Evolutionary conservation across 2,888 invertebrate species (phyloP), one percentile per base, ranked within the genome.

Genomic region (Dryocosmus kuriphilus): DNA sequence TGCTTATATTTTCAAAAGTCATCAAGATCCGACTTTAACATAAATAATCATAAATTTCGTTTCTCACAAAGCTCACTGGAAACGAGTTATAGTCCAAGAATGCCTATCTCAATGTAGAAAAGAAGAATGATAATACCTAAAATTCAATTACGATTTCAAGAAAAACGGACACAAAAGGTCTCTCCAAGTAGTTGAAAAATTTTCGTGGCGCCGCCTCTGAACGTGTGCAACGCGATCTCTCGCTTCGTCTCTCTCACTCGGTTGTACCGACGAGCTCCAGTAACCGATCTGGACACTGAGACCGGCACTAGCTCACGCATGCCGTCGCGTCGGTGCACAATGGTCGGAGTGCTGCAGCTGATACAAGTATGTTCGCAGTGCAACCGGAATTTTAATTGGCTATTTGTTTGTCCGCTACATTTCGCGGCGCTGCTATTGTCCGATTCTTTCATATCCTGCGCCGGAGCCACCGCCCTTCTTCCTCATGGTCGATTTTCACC

Each of bases 321-420:
- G 85, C 86, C 85, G 85, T 85, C 85, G 84, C 85, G 85, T 85
- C 85, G 84, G 76, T 85, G 86, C 86, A 86, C 85, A 87, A 87
- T 87, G 86, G 84, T 84, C 81, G 85, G 86, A 86, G 84, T 86
- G 86, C 85, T 79, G 88, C 88, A 86, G 87, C 87, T 86, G 88
- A 87, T 88, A 88, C 88, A 88, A 89, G 88, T 87, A 88, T 88
- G 86, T 88, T 88, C 87, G 86, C 87, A 86, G 85, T 87, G 86
- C 88, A 88, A 88, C 86, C 87, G 88, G 89, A 88, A 89, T 88
- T 89, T 89, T 89, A 89, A 89, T 89, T 89, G 88, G 88, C 88
- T 89, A 89, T 89, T 89, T 89, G 88, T 89, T 89, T 88, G 88
- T 83, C 85, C 88, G 87, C 85, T 88, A 87, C 88, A 88, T 85